These are phyloP conservation scores for Eupristina koningsbergeri DNA, from an alignment of 1,140 invertebrate species.

Conservation along the genomic window DNA sequence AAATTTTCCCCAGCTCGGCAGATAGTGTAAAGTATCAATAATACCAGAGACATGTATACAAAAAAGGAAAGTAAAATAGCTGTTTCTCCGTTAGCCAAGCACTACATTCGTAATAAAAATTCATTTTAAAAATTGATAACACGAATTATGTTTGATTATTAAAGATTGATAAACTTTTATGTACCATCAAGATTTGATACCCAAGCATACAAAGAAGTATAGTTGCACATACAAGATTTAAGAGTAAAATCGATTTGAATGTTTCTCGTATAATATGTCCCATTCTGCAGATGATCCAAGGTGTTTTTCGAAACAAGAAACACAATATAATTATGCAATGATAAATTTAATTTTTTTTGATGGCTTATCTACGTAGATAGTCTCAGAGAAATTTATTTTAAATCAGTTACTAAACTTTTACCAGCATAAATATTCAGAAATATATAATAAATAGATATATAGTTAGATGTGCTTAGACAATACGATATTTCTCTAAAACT, in stretches of 20 bases:
- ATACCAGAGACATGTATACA: slow-evolving; percentile 60
- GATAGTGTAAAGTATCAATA: slow-evolving; percentile 59
- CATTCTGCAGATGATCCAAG: no score
- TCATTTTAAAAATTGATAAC: background rate
- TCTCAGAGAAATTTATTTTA: no score
- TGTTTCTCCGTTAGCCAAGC: slow-evolving; percentile 56
- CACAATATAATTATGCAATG: background rate
- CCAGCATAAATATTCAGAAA: no score
- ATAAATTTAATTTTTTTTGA: background rate
- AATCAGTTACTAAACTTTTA: background rate
- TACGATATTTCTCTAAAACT: no score
- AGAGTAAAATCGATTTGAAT: slow-evolving; percentile 60
- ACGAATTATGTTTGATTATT: background rate
- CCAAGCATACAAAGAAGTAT: slow-evolving; percentile 62
- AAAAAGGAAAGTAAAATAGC: slow-evolving; percentile 59
- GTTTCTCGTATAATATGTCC: slow-evolving; percentile 57
- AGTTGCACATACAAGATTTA: slow-evolving; percentile 60
- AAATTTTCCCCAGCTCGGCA: slow-evolving; percentile 62
- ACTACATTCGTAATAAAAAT: slow-evolving; percentile 48
- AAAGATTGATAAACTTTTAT: background rate
- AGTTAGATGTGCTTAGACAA: no score
- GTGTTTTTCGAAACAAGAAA: no score
- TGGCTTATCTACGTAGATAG: background rate
- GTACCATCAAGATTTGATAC: slow-evolving; percentile 63
- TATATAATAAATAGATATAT: no score